Base-by-base conservation (phyloP, 2,888 invertebrate species). In the Apodemia hepburni region DNA sequence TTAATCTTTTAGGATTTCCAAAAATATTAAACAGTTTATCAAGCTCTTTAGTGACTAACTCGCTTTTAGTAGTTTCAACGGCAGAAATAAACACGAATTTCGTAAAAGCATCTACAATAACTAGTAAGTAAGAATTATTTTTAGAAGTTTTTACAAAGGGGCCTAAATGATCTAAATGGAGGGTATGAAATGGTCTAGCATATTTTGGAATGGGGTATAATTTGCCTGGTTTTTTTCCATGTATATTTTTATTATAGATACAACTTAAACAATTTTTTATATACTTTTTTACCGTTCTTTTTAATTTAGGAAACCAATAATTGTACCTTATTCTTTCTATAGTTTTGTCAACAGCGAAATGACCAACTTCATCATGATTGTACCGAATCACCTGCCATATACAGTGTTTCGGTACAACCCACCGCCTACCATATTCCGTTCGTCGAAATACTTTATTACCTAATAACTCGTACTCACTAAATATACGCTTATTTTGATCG, bases 151-250 rank as follows among this genome's bases (percentile, higher is more conserved):
- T 62, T 12, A 62, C 49, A 35, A 62, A 62, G 15, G 61, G 61
- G 4, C 61, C 58, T 29, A 61, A 47, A 47, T 77, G 74, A 58
- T 76, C 75, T 1, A 72, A 22, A 61, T 75, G 76, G 0, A 75
- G 18, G 0, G 73, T 74, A 51, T 74, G 72, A 59, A 75, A 74
- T 1, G 75, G 73, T 11, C 65, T 64, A 0, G 71, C 69, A 59
- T 68, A 65, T 60, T 74, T 76, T 12, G 62, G 73, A 17, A 70
- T 58, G 1, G 69, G 66, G 59, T 65, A 66, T 33, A 71, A 45
- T 59, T 67, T 29, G 0, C 69, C 70, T 47, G 62, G 61, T 45
- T 73, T 72, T 27, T 63, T 49, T 47, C 33, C 47, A 38, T 38
- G 38, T 38, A 38, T 38, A 38, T 38, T 38, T 38, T 38, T 45